A percentile compares a stretch with the other conserved stretches of the same genome.
Conservation (phyloP, 2,113 vertebrate genomes). For the Pterocles gutturalis region DNA sequence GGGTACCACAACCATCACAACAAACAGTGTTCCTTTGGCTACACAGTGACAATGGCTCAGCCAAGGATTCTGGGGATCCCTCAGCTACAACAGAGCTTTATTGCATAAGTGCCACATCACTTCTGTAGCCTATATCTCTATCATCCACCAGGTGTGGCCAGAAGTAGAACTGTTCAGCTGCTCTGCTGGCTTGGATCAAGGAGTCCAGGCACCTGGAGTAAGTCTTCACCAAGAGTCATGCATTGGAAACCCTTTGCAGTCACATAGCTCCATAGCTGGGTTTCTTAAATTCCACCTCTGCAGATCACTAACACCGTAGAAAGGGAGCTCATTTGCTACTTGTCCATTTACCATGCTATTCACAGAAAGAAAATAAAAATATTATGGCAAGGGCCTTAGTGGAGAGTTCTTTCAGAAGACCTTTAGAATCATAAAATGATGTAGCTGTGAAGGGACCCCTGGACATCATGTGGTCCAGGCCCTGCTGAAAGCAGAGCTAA, state of each 20-base stretch:
- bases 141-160: background rate
- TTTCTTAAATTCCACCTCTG: background rate
- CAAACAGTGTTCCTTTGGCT: background rate
- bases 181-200: background rate
- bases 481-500: background rate
- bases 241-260: background rate
- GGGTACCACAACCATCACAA: background rate
- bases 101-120: background rate
- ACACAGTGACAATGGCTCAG: background rate
- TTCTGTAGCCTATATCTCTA: background rate
- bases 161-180: background rate
- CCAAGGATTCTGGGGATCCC: background rate
- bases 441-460: background rate
- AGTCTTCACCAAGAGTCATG: background rate
- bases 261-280: background rate
- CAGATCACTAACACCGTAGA: background rate
- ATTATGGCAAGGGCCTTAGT: background rate
- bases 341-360: background rate
- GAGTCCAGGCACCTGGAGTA: background rate
- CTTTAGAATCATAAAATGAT: background rate
- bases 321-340: slow-evolving; percentile 1
- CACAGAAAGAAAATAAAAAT: background rate
- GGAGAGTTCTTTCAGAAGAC: background rate
- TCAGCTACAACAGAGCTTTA: background rate
- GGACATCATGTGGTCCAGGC: background rate